A percentile compares a stretch with the other conserved stretches of the same genome.
phyloP scores from a whole-genome alignment of 2,888 invertebrate species.

The Lasioglossum leucozonium region DNA sequence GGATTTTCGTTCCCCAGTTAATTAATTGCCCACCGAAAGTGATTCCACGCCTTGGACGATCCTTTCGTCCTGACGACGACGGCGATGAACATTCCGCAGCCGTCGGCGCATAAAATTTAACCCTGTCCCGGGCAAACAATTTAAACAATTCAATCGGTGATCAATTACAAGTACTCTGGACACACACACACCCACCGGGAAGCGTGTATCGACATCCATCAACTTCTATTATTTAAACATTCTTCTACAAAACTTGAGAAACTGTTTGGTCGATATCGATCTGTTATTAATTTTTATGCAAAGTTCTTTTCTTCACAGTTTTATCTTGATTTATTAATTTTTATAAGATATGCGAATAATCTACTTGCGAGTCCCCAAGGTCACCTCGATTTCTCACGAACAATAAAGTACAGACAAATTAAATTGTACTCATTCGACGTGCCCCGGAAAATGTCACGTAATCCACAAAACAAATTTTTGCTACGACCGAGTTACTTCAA shows the following conservation, averaged over 20 bases:
- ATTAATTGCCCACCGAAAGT: conserved; percentile 57
- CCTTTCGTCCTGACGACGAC: conserved; percentile 10
- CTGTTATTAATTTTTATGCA: no score
- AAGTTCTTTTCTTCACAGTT: no score
- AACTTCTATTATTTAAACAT: background rate
- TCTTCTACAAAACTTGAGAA: background rate
- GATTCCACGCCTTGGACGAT: conserved; percentile 18
- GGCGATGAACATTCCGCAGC: background rate
- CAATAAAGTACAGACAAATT: no score
- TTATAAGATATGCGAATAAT: background rate
- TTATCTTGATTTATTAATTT: no score
- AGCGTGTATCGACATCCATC: background rate
- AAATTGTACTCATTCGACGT: no score
- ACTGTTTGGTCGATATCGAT: no score
- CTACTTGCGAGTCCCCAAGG: no score
- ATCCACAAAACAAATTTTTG: no score
- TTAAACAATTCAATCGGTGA: conserved; percentile 20
- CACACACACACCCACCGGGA: background rate
- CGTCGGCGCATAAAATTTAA: background rate
- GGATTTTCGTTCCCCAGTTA: conserved; percentile 47
- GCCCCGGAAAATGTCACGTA: no score
- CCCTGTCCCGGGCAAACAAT: background rate
- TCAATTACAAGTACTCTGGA: background rate
- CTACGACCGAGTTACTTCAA: no score
- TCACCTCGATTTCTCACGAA: no score